Conservation (phyloP, 1,140 invertebrate genomes). For the Drosophila obscura region DNA sequence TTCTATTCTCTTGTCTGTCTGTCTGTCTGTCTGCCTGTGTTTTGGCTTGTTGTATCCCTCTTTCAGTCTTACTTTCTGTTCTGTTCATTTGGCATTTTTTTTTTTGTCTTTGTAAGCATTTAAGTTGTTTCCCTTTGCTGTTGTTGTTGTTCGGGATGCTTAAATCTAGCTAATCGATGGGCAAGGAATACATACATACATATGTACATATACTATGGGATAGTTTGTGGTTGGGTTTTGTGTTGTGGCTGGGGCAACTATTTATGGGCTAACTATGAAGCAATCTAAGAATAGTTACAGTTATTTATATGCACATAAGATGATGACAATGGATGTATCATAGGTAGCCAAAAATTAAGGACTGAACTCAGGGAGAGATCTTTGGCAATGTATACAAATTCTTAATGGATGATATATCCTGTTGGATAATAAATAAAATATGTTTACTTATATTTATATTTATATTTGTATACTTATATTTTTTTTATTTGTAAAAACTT, state of each 20-base stretch:
- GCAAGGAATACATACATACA: not conserved
- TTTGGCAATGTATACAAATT: too few species aligned
- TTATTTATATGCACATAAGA: not conserved
- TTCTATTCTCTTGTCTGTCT: constrained; percentile 42
- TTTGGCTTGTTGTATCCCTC: constrained; percentile 47
- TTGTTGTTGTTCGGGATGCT: constrained; percentile 13
- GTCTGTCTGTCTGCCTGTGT: constrained; percentile 33
- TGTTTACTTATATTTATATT: too few species aligned
- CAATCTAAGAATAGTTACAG: constrained; percentile 13
- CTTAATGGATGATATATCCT: too few species aligned
- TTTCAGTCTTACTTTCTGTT: constrained; percentile 38
- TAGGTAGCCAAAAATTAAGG: too few species aligned
- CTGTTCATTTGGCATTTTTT: constrained; percentile 11
- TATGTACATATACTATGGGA: too few species aligned
- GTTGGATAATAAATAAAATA: too few species aligned
- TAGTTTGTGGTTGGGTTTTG: constrained; percentile 22
- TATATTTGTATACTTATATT: too few species aligned
- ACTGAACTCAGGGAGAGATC: too few species aligned
- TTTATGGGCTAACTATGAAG: not conserved
- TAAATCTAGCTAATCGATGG: constrained; percentile 45
- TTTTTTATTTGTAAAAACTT: too few species aligned
- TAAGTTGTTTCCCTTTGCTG: constrained; percentile 31
- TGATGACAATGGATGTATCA: not conserved
- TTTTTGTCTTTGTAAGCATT: constrained; percentile 47
- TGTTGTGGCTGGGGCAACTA: not conserved